phyloP scores from a whole-genome alignment of 2,797 vertebrate genomes.

The Paedocypris micromegethes region DNA sequence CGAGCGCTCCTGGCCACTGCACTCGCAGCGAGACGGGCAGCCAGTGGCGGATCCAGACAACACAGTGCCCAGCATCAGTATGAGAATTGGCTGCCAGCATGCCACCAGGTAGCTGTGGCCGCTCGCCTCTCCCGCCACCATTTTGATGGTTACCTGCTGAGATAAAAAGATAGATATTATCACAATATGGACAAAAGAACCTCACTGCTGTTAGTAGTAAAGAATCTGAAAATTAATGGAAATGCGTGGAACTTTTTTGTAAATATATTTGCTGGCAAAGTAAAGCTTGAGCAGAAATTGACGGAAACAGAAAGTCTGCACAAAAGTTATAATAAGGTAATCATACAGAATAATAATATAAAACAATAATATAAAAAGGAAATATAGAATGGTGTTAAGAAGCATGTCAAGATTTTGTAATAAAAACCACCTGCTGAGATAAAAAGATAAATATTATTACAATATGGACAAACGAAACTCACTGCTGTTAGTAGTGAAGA shows the following conservation, averaged over 20 bases:
- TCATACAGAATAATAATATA: no score
- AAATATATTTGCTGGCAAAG: no score
- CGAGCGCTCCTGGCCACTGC: constrained; percentile 89
- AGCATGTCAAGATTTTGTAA: no score
- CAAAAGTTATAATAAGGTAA: no score
- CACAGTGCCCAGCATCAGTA: constrained; percentile 94
- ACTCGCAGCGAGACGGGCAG: constrained; percentile 95
- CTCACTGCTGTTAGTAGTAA: no score
- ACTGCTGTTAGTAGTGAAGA: no score
- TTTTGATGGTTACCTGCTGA: constrained; percentile 89
- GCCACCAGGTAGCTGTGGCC: constrained; percentile 94
- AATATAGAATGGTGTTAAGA: no score
- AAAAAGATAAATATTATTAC: constrained; percentile 29
- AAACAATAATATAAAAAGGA: no score
- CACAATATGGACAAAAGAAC: constrained; percentile 20
- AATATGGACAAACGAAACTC: constrained; percentile 12
- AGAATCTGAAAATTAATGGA: no score
- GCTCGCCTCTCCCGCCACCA: constrained; percentile 83
- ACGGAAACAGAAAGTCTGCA: no score
- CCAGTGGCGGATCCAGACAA: constrained; percentile 92
- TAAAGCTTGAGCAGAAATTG: no score
- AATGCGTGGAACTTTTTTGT: no score
- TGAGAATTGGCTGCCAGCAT: constrained; percentile 98
- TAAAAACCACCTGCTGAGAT: constrained; percentile 70
- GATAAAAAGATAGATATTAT: constrained; percentile 40